phyloP scores from a whole-genome alignment of 2,888 invertebrate genomes.

The Aphidius colemani region DNA sequence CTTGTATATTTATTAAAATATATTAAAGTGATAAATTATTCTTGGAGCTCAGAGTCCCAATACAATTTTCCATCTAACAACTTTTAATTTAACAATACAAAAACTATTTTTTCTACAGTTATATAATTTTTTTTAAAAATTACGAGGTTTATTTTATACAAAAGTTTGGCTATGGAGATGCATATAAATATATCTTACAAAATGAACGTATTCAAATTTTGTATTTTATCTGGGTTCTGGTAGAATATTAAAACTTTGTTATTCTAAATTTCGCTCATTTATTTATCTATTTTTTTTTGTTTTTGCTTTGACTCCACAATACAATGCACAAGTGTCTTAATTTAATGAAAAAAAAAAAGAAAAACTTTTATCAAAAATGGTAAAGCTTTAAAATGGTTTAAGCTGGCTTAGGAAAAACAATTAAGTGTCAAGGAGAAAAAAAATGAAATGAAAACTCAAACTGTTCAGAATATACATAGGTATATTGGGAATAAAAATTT shows the following conservation, averaged over 20 bases:
- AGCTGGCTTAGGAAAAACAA: constrained; percentile 15
- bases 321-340: constrained; percentile 32
- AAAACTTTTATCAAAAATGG: no score
- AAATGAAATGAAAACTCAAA: constrained; percentile 1
- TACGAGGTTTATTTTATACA: neutral
- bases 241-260: constrained; percentile 37
- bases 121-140: constrained; percentile 2
- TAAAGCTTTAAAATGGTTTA: constrained; percentile 24
- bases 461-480: neutral
- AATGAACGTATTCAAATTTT: constrained; percentile 46
- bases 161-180: neutral
- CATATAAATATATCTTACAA: constrained; percentile 16
- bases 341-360: constrained; percentile 27
- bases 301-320: constrained; percentile 19
- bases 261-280: constrained; percentile 18
- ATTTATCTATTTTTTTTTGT: constrained; percentile 26
- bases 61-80: constrained; percentile 46
- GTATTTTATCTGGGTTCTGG: constrained; percentile 41
- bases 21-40: constrained; percentile 34
- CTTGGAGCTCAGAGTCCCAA: constrained; percentile 19
- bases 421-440: neutral
- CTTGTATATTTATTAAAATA: constrained; percentile 30
- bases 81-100: constrained; percentile 48
- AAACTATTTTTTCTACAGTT: constrained; percentile 40
- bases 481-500: neutral